These are phyloP conservation scores for Phyllotreta striolata DNA, from an alignment of 2,888 invertebrate genomes.

Conservation along the genomic window DNA sequence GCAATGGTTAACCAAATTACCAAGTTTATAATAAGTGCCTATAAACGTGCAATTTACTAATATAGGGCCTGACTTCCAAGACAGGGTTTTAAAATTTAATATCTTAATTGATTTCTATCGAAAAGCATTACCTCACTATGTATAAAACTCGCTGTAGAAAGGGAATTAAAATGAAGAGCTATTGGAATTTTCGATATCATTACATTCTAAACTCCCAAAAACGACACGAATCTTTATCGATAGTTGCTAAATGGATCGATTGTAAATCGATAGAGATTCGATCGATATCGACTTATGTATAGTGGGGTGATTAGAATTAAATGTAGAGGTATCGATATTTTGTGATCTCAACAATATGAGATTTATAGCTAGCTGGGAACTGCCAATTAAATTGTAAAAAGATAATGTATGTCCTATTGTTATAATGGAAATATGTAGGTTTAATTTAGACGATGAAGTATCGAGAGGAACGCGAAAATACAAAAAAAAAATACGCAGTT, in stretches of 20 bases:
- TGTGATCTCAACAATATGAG: slow-evolving; percentile 56
- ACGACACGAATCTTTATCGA: slow-evolving; percentile 2
- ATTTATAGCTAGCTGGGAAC: slow-evolving; percentile 62
- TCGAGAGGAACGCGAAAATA: slow-evolving; percentile 42
- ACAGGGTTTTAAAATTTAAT: slow-evolving; percentile 56
- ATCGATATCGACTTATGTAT: slow-evolving; percentile 33
- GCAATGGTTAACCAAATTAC: slow-evolving; percentile 39
- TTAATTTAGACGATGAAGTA: slow-evolving; percentile 53
- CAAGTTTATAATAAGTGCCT: slow-evolving; percentile 59
- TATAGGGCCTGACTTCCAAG: slow-evolving; percentile 60
- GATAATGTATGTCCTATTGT: slow-evolving; percentile 60
- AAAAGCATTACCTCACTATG: slow-evolving; percentile 55
- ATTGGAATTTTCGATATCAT: slow-evolving; percentile 48
- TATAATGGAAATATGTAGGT: slow-evolving; percentile 58
- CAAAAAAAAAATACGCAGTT: slow-evolving; percentile 31
- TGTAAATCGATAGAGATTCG: slow-evolving; percentile 5
- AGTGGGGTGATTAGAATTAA: slow-evolving; percentile 44
- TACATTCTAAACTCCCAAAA: slow-evolving; percentile 34
- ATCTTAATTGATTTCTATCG: slow-evolving; percentile 51
- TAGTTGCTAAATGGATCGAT: not conserved
- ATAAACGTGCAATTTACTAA: slow-evolving; percentile 61
- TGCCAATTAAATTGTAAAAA: slow-evolving; percentile 61
- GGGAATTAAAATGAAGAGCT: slow-evolving; percentile 43
- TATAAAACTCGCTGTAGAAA: slow-evolving; percentile 54
- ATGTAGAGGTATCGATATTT: slow-evolving; percentile 54